Conservation (phyloP, 1,140 invertebrate genomes). For the Drosophila pruinosa region DNA sequence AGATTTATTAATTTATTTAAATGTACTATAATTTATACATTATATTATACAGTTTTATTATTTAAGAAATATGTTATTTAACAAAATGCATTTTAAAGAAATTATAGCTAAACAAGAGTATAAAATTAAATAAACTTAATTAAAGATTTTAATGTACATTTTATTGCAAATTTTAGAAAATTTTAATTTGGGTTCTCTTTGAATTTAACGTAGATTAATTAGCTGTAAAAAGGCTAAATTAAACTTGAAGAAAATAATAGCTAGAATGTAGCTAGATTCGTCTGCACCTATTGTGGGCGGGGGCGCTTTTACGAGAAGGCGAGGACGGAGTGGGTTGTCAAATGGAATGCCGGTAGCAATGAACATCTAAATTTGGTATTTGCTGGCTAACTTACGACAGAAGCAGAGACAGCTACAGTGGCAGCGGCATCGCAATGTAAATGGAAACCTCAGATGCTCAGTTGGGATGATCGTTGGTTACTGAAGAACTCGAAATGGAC, state of each 20-base stretch:
- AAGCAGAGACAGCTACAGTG: background rate
- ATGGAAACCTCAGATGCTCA: conserved; percentile 41
- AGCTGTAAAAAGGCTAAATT: no score
- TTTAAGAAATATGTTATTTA: no score
- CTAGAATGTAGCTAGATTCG: background rate
- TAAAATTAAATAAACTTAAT: no score
- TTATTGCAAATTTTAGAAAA: no score
- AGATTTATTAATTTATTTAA: no score
- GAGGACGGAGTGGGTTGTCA: background rate
- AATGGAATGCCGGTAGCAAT: conserved; percentile 58
- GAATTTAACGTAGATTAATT: no score
- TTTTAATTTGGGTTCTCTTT: no score
- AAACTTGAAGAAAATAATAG: background rate
- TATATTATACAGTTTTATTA: no score
- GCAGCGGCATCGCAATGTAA: conserved; percentile 14
- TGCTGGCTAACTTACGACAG: conserved; percentile 27
- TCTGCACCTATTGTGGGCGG: background rate
- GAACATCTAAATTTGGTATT: conserved; percentile 58
- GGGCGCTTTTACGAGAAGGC: background rate
- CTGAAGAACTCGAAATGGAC: background rate
- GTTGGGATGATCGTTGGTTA: conserved; percentile 1
- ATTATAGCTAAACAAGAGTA: no score
- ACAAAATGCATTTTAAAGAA: no score
- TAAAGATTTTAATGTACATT: no score
- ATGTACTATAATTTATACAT: no score